A percentile compares a stretch with the other conserved stretches of the same genome.
These are phyloP conservation scores for Nephrotoma flavescens DNA, from an alignment of 2,888 invertebrate species.

Conservation along the genomic window DNA sequence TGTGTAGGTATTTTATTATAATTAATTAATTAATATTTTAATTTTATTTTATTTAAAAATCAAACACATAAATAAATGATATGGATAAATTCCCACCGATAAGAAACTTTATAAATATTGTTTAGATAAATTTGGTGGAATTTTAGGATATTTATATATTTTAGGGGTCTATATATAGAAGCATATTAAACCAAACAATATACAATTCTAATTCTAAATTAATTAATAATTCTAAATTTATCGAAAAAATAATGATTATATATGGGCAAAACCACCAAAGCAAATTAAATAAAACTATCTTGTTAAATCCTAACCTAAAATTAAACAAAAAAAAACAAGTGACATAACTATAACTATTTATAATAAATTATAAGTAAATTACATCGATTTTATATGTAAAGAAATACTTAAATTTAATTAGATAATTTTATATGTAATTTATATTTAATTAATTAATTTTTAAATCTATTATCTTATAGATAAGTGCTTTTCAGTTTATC, in stretches of 20 bases:
- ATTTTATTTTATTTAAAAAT: not conserved
- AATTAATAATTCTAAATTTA: not conserved
- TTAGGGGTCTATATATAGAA: not conserved
- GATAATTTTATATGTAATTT: not conserved
- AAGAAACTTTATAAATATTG: not conserved
- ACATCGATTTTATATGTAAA: not conserved
- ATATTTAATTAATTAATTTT: not conserved
- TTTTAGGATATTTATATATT: not conserved
- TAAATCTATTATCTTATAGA: too few relatives aligned
- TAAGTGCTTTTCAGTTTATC: too few relatives aligned
- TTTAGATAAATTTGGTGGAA: not conserved
- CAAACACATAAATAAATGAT: not conserved
- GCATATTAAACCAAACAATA: not conserved
- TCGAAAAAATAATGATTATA: not conserved
- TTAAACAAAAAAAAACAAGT: not conserved
- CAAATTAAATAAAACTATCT: not conserved
- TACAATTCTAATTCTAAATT: not conserved
- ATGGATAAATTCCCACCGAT: not conserved
- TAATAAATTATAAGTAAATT: not conserved
- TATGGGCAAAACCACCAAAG: not conserved
- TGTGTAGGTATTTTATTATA: not conserved
- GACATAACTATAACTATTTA: not conserved
- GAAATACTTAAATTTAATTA: not conserved
- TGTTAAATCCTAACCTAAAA: not conserved
- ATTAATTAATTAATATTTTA: not conserved